These are phyloP conservation scores for Dicranocentrus wangi DNA, from an alignment of 2,888 invertebrate species.

Conservation along the genomic window DNA sequence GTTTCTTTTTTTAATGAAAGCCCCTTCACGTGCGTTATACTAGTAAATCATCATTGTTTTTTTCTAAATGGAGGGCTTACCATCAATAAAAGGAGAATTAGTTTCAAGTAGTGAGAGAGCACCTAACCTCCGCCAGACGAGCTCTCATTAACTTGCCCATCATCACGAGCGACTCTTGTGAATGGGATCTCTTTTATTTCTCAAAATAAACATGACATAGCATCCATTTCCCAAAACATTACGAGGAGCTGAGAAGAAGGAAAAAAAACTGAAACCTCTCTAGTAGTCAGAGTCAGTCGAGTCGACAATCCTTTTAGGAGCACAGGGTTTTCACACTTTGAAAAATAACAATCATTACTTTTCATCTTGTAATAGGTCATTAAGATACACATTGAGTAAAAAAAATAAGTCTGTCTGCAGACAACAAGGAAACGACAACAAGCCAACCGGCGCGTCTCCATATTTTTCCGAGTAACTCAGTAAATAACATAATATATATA, in stretches of 20 bases:
- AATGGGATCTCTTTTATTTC: not conserved
- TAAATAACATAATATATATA: not conserved
- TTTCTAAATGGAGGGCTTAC: not conserved
- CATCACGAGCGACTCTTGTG: too few relatives aligned
- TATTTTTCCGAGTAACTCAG: not conserved
- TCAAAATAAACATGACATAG: constrained; percentile 24
- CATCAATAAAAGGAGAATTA: not conserved
- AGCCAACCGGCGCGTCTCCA: not conserved
- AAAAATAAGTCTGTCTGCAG: not conserved
- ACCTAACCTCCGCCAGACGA: not conserved
- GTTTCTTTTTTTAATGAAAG: too few relatives aligned
- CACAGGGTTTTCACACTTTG: too few relatives aligned
- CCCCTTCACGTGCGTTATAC: too few relatives aligned
- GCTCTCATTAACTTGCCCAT: not conserved
- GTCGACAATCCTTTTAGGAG: not conserved
- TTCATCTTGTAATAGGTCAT: not conserved
- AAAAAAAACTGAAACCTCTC: too few relatives aligned
- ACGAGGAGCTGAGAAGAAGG: not conserved
- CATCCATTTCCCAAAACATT: not conserved
- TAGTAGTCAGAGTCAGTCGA: not conserved
- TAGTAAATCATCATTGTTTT: not conserved
- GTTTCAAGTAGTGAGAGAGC: not conserved
- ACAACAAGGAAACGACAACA: not conserved
- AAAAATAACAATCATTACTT: not conserved
- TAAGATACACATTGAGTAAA: not conserved